Evolutionary conservation across 53 echinoderm and acorn worm species (phyloP), one percentile per base, ranked within the genome.

Genomic region (Hippasteria phrygiana): DNA sequence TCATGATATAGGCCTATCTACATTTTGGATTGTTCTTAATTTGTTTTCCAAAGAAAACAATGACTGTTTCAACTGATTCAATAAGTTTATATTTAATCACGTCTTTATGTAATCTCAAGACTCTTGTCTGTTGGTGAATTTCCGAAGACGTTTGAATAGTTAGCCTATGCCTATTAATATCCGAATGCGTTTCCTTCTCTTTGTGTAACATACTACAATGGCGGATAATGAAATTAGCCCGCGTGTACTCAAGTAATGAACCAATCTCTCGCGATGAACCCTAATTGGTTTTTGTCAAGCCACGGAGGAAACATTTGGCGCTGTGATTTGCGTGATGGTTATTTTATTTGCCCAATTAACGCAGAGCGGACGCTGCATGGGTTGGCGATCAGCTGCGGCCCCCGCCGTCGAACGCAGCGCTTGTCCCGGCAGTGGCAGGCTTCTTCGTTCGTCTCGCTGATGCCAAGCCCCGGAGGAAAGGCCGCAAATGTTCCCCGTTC

Each of bases 331-430:
- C 65, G 82, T 82, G 82, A 82, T 64, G 46, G 34, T 16, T 63
- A 64, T 43, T 82, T 82, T 32, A 82, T 65, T 32, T 46, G 43
- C 10, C 66, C 64, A 82, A 82, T 82, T 65, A 82, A 46, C 35
- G 34, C 32, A 24, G 54, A 12, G 33, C 17, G 47, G 45, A 43
- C 14, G 56, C 79, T 42, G 45, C 67, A 47, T 29, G 82, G 46
- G 65, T 32, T 27, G 38, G 32, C 12, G 43, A 43, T 64, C 82
- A 82, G 82, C 82, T 82, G 82, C 50, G 82, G 67, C 67, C 82
- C 82, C 65, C 63, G 43, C 43, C 46, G 43, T 17, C 65, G 5
- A 39, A 11, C 43, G 82, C 41, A 42, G 1, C 82, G 45, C 45
- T 66, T 42, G 28, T 45, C 43, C 82, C 1, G 26, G 47, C 22